These are phyloP conservation scores for Setophaga coronata DNA, from an alignment of 2,113 vertebrate genomes.

Conservation along the genomic window DNA sequence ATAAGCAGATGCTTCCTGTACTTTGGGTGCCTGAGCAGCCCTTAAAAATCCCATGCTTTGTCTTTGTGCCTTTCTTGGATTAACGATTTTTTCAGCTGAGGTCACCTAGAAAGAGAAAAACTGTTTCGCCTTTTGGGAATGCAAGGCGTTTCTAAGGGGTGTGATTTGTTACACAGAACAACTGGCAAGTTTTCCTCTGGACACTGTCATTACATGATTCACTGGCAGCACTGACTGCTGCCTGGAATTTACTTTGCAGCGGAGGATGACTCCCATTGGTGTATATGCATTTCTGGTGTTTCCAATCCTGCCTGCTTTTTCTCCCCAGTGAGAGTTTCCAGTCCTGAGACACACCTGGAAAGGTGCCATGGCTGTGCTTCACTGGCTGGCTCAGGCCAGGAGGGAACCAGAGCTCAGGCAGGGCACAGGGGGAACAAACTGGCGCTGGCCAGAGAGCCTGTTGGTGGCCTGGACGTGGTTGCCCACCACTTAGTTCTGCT, in stretches of 20 bases:
- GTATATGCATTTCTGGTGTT: neutral
- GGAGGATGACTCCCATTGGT: neutral
- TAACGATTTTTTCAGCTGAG: neutral
- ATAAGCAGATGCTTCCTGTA: neutral
- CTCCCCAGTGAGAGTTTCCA: neutral
- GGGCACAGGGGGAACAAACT: neutral
- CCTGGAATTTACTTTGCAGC: neutral
- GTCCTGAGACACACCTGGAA: neutral
- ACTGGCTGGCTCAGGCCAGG: neutral
- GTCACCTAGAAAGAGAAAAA: neutral
- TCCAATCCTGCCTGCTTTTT: neutral
- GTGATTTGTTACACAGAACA: neutral
- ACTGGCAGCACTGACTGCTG: neutral
- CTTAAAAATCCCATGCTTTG: neutral
- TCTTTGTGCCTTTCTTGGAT: neutral
- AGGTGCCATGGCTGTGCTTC: accelerated
- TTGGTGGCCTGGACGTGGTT: neutral
- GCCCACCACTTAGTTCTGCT: accelerated
- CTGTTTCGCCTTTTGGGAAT: neutral
- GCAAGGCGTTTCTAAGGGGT: neutral
- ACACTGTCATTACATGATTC: neutral
- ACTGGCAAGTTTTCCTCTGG: neutral
- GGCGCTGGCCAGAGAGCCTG: neutral
- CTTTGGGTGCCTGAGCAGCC: neutral
- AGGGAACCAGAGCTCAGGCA: neutral